Percentiles rank a stretch among this genome's conserved stretches.
These are phyloP conservation scores for Puntigrus tetrazona DNA, from an alignment of 2,113 vertebrate species.

Conservation along the genomic window DNA sequence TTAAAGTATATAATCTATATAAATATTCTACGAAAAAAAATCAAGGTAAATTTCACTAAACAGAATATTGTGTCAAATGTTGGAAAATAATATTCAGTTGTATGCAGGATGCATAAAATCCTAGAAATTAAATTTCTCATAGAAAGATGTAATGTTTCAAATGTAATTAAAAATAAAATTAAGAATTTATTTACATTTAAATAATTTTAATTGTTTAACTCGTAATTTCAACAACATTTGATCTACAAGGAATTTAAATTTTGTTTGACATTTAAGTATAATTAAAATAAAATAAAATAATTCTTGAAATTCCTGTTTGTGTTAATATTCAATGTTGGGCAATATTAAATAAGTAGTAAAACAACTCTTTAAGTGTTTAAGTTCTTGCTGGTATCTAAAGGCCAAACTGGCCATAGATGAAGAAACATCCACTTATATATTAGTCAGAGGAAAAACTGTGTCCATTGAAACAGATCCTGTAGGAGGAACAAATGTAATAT, in stretches of 20 bases:
- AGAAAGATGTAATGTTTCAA: neutral
- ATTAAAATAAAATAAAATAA: neutral
- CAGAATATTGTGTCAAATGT: neutral
- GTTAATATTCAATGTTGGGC: neutral
- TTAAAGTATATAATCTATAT: neutral
- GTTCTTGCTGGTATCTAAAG: neutral
- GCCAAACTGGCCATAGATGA: conserved; percentile 4
- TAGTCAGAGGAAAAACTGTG: neutral
- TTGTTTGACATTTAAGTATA: neutral
- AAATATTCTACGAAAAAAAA: neutral
- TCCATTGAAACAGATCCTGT: neutral
- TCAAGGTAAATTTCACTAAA: neutral
- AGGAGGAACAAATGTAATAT: neutral
- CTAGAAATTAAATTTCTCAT: neutral
- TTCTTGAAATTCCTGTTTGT: neutral
- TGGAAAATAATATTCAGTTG: neutral
- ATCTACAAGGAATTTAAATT: neutral
- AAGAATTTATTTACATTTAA: no score
- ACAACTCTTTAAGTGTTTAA: neutral
- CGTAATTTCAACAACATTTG: neutral
- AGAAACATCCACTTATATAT: neutral
- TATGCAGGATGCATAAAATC: neutral
- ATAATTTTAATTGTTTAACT: neutral
- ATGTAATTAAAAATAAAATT: no score
- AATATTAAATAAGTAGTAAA: neutral